A percentile compares a stretch with the other conserved stretches of the same genome.
Conservation (phyloP, 2,888 invertebrate species). For the Phortica magna region DNA sequence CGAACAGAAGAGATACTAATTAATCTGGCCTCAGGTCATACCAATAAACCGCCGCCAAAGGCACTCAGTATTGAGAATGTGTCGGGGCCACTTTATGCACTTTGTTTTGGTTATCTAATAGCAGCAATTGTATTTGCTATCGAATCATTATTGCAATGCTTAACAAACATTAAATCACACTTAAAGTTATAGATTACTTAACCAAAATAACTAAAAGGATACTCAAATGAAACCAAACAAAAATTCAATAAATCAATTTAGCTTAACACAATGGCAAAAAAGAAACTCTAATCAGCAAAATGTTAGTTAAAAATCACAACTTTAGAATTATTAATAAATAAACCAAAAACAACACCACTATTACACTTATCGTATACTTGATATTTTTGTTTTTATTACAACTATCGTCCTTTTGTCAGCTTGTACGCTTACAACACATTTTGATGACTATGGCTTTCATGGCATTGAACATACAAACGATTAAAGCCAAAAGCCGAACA, state of each 20-base stretch:
- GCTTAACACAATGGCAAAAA: too few relatives aligned
- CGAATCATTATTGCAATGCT: constrained; percentile 52
- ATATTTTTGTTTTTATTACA: too few relatives aligned
- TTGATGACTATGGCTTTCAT: too few relatives aligned
- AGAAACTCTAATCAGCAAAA: too few relatives aligned
- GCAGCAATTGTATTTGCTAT: constrained; percentile 59
- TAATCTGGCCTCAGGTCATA: constrained; percentile 60
- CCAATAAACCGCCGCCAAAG: constrained; percentile 62
- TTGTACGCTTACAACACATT: too few relatives aligned
- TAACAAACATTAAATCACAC: background rate
- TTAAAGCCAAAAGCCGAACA: background rate
- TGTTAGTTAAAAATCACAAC: too few relatives aligned
- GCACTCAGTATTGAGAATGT: constrained; percentile 70
- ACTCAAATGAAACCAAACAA: background rate
- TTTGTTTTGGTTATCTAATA: constrained; percentile 66
- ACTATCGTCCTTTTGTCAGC: too few relatives aligned
- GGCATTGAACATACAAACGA: background rate
- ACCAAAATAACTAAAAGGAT: background rate
- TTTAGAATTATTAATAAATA: too few relatives aligned
- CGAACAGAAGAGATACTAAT: constrained; percentile 65
- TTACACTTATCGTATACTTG: too few relatives aligned
- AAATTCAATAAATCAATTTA: too few relatives aligned
- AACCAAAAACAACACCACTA: too few relatives aligned
- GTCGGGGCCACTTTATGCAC: constrained; percentile 71
- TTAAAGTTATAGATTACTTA: background rate